Evolutionary conservation across 1,140 invertebrate genomes (phyloP).

Genomic region (Bombus turneri): DNA sequence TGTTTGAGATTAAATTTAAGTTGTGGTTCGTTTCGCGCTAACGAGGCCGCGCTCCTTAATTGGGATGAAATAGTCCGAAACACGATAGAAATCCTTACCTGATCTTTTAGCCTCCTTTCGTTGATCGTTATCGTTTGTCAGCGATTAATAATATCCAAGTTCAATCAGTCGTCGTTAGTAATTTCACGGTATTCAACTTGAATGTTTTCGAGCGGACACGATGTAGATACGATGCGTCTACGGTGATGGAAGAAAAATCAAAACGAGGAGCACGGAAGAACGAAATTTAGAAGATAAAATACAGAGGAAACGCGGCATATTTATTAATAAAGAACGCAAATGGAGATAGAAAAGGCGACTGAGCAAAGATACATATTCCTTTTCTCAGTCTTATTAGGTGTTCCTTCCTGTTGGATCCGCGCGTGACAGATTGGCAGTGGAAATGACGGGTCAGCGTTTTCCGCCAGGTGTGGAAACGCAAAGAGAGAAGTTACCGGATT

Average conservation of each 20-base stretch:
- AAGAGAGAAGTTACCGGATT: constrained; percentile 68
- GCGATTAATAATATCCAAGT: neutral
- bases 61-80: constrained; percentile 36
- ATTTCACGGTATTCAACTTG: no score
- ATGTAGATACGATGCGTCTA: no score
- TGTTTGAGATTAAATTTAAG: constrained; percentile 65
- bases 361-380: constrained; percentile 39
- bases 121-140: neutral
- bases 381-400: neutral
- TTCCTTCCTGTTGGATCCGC: constrained; percentile 23
- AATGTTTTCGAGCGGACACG: neutral
- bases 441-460: constrained; percentile 77
- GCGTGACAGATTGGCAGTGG: constrained; percentile 74
- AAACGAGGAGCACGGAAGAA: neutral
- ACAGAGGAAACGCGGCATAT: neutral
- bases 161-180: neutral
- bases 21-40: constrained; percentile 43
- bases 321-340: neutral
- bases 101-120: neutral
- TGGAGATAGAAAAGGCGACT: constrained; percentile 26
- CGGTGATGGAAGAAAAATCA: neutral
- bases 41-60: constrained; percentile 54
- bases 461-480: constrained; percentile 44
- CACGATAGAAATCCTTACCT: neutral
- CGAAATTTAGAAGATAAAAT: neutral